Conservation (phyloP, 2,888 invertebrate genomes). For the Drosophila mercatorum region DNA sequence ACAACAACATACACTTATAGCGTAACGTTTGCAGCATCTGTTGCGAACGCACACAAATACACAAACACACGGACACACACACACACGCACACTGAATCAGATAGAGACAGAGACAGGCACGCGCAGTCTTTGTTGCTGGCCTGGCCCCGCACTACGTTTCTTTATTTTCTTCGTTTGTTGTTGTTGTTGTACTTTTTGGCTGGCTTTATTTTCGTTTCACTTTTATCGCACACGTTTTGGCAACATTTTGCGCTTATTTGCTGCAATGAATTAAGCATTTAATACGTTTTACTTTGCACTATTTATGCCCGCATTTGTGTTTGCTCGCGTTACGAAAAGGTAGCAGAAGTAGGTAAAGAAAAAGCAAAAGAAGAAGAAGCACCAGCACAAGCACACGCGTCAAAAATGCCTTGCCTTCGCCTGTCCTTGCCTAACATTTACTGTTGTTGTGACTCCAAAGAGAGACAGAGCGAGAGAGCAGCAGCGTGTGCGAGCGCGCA, state of each 20-base stretch:
- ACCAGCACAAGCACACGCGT: slow-evolving; percentile 31
- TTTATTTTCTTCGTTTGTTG: slow-evolving; percentile 24
- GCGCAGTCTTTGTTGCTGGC: slow-evolving; percentile 60
- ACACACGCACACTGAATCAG: slow-evolving; percentile 15
- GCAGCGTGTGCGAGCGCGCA: slow-evolving; percentile 33
- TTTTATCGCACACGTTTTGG: slow-evolving; percentile 60
- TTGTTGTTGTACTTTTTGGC: slow-evolving; percentile 21
- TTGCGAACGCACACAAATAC: slow-evolving; percentile 49
- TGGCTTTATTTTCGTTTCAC: slow-evolving; percentile 36
- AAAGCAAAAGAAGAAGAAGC: neutral
- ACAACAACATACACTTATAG: slow-evolving; percentile 53
- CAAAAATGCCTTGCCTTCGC: slow-evolving; percentile 33
- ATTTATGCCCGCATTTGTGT: slow-evolving; percentile 5
- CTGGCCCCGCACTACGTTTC: slow-evolving; percentile 45
- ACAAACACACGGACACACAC: slow-evolving; percentile 8
- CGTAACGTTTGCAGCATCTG: slow-evolving; percentile 58
- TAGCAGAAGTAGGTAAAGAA: slow-evolving; percentile 20
- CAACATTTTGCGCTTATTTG: slow-evolving; percentile 69
- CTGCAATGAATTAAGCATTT: slow-evolving; percentile 54
- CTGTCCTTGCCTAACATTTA: slow-evolving; percentile 31
- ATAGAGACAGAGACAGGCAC: slow-evolving; percentile 46
- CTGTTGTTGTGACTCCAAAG: slow-evolving; percentile 39
- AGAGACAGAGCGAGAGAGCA: slow-evolving; percentile 25
- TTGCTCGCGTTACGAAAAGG: slow-evolving; percentile 36
- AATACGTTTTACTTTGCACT: slow-evolving; percentile 32